Conservation (phyloP, 2,888 invertebrate genomes). For the Oxytorus armatus region DNA sequence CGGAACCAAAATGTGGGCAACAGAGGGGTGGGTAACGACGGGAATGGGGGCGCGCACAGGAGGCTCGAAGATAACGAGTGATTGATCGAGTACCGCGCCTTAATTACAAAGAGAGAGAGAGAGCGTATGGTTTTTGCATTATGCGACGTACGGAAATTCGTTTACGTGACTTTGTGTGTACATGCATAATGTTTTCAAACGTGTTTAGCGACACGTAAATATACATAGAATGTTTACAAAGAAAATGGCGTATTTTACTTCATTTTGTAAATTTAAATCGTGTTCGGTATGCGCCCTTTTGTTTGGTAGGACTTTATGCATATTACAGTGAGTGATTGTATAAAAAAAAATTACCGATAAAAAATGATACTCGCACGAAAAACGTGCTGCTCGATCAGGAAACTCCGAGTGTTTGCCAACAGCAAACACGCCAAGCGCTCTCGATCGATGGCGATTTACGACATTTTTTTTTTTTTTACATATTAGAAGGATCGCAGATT, state of each 20-base stretch:
- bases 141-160: slow-evolving; percentile 48
- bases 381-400: slow-evolving; percentile 46
- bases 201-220: not conserved
- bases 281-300: not conserved
- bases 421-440: no score
- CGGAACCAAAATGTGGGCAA: slow-evolving; percentile 27
- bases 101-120: slow-evolving; percentile 61
- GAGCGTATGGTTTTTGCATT: slow-evolving; percentile 59
- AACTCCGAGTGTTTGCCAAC: slow-evolving; percentile 44
- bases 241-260: no score
- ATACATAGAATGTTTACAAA: no score
- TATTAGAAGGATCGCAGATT: slow-evolving; percentile 51
- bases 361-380: not conserved
- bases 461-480: slow-evolving; percentile 18
- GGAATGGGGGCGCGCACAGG: slow-evolving; percentile 16
- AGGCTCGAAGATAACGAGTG: slow-evolving; percentile 64
- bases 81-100: slow-evolving; percentile 66
- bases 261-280: no score
- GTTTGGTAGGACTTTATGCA: not conserved
- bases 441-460: slow-evolving; percentile 17
- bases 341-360: not conserved
- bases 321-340: not conserved
- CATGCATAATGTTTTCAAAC: not conserved
- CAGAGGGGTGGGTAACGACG: slow-evolving; percentile 35
- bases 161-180: not conserved